phyloP scores from a whole-genome alignment of 37 sponge, comb jelly and placozoan genomes.

The Ianthella basta region DNA sequence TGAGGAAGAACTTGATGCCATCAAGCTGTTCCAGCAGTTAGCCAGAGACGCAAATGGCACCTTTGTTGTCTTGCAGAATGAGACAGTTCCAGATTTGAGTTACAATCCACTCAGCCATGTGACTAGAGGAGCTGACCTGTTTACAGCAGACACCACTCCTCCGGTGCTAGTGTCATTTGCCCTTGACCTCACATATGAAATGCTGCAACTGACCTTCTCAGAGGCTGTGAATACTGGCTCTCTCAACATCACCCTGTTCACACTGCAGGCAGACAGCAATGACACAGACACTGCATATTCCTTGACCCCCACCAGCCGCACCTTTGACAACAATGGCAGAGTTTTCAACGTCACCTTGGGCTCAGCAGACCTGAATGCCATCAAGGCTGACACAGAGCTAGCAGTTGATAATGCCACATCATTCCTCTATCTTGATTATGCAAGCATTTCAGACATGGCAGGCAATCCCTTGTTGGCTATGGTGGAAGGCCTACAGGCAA shows the following conservation, averaged over 20 bases:
- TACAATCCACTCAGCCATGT: constrained; percentile 18
- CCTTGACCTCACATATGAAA: constrained; percentile 71
- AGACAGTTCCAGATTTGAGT: constrained; percentile 69
- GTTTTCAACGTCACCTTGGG: constrained; percentile 65
- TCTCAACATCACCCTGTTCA: constrained; percentile 50
- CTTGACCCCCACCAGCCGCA: constrained; percentile 41
- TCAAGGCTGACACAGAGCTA: constrained; percentile 64
- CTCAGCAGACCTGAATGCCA: constrained; percentile 68
- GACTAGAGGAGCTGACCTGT: constrained; percentile 17
- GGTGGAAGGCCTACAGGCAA: constrained; percentile 16
- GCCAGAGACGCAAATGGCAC: constrained; percentile 63
- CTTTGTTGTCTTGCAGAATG: constrained; percentile 41
- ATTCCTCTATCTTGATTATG: constrained; percentile 53
- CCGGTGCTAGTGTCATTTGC: constrained; percentile 60
- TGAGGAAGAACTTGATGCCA: constrained; percentile 60
- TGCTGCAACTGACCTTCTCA: constrained; percentile 59
- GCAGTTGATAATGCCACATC: constrained; percentile 55
- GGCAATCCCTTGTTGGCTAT: constrained; percentile 46
- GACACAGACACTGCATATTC: constrained; percentile 26
- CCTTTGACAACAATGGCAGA: constrained; percentile 40
- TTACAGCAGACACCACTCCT: constrained; percentile 54
- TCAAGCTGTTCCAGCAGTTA: constrained; percentile 61
- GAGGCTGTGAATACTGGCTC: constrained; percentile 73
- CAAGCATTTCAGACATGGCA: constrained; percentile 69
- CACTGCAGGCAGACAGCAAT: constrained; percentile 24